Base-by-base conservation (phyloP, 2,113 vertebrate genomes). In the Heloderma charlesbogerti region DNA sequence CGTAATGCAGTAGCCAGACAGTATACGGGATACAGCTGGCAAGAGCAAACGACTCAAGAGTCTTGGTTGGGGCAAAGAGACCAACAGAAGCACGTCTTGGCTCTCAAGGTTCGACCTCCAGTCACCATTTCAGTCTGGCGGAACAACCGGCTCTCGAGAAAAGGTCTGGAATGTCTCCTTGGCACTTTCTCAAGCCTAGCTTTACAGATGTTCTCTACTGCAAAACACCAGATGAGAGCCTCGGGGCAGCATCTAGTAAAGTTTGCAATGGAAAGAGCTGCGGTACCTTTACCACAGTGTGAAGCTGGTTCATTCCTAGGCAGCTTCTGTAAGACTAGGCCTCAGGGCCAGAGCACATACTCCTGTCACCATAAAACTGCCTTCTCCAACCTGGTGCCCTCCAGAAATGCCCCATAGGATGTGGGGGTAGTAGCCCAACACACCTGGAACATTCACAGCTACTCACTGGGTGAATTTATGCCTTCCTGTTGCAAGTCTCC, bases 131-230 rank as follows among this genome's bases (percentile, higher is more conserved):
- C 57, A 90, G 60, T 67, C 89, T 90, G 72, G 72, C 37, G 43
- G 89, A 90, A 90, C 79, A 89, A 66, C 29, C 43, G 20, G 71
- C 71, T 63, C 37, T 66, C 40, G 45, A 78, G 72, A 78, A 90
- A 90, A 85, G 31, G 72, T 84, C 71, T 84, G 89, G 82, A 90
- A 90, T 85, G 82, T 67, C 89, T 90, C 54, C 34, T 85, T 78
- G 89, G 82, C 82, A 51, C 34, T 20, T 51, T 72, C 60, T 67
- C 40, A 84, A 89, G 54, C 69, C 69, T 22, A 74, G 51, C 71
- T 74, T 60, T 60, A 75, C 88, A 67, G 89, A 84, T 90, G 89
- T 67, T 78, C 82, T 90, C 34, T n/a, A 29, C 89, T 85, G 72
- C 72, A 90, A 78, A 90, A 90, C 72, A 77, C 82, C 89, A 90